These are phyloP conservation scores for Yponomeuta malinellus DNA, from an alignment of 2,888 invertebrate species.

Conservation along the genomic window DNA sequence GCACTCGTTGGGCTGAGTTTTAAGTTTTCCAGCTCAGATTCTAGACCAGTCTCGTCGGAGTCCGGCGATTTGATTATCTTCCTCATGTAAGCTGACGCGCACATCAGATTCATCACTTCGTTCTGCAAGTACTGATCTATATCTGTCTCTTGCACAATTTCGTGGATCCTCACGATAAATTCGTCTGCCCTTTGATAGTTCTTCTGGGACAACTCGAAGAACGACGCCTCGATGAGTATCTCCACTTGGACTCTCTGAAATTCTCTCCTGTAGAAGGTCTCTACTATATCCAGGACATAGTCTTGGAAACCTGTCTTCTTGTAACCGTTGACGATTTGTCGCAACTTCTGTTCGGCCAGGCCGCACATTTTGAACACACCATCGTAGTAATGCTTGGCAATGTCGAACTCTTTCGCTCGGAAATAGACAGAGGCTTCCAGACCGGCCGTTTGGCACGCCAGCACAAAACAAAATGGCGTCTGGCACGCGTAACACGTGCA, in stretches of 20 bases:
- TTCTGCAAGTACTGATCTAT: constrained; percentile 35
- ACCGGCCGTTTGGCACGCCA: constrained; percentile 34
- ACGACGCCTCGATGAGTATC: constrained; percentile 44
- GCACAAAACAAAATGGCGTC: constrained; percentile 30
- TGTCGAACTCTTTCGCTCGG: constrained; percentile 41
- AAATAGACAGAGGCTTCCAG: constrained; percentile 50
- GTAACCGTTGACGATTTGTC: constrained; percentile 22
- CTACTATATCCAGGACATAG: constrained; percentile 34
- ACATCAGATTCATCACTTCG: constrained; percentile 49
- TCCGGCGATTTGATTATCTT: constrained; percentile 25
- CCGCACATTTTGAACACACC: constrained; percentile 36
- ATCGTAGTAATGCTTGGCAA: constrained; percentile 50
- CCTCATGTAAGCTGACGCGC: constrained; percentile 38
- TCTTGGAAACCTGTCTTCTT: constrained; percentile 27
- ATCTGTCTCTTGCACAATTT: constrained; percentile 34
- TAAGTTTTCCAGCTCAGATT: constrained; percentile 33
- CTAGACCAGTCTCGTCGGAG: constrained; percentile 10
- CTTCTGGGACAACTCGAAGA: constrained; percentile 40
- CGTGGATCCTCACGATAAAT: constrained; percentile 43
- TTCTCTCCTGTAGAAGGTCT: constrained; percentile 26
- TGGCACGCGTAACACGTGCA: constrained; percentile 49
- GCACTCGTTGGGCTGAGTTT: constrained; percentile 32
- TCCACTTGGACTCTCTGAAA: constrained; percentile 35
- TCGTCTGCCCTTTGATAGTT: constrained; percentile 40
- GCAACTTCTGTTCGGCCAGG: constrained; percentile 34